Conservation (phyloP, 2,797 vertebrate species). For the Enteromius radiatus region DNA sequence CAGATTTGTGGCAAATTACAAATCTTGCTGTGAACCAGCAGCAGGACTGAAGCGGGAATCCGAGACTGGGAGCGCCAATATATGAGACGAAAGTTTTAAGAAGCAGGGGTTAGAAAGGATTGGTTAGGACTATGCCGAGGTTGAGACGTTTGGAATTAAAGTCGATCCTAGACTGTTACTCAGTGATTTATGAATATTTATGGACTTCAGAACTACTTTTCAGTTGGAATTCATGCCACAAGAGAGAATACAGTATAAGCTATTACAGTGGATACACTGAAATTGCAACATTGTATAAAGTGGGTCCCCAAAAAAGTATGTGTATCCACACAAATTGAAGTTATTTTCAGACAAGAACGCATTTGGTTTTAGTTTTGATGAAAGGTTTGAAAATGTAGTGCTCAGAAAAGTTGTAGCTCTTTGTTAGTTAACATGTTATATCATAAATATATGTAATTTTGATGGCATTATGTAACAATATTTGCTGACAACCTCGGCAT, state of each 20-base stretch:
- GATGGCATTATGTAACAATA: neutral
- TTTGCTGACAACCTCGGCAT: neutral
- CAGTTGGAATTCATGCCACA: neutral
- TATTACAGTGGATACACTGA: neutral
- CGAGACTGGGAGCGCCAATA: neutral
- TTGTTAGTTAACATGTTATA: no score
- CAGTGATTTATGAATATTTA: slow-evolving; percentile 14
- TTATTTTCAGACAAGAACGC: no score
- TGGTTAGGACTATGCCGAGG: neutral
- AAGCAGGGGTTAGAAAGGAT: slow-evolving; percentile 22
- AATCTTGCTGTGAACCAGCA: slow-evolving; percentile 31
- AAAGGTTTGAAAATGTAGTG: no score
- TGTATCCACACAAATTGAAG: no score
- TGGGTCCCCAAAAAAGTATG: no score
- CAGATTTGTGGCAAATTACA: slow-evolving; percentile 44
- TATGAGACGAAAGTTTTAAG: slow-evolving; percentile 6
- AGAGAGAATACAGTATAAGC: neutral
- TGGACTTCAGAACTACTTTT: neutral
- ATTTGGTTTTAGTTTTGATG: no score
- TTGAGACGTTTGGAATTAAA: slow-evolving; percentile 10
- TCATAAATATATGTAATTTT: neutral
- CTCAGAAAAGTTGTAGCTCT: no score
- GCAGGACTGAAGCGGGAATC: slow-evolving; percentile 15
- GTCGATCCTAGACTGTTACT: neutral
- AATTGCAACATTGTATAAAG: neutral